Evolutionary conservation across 2,888 invertebrate genomes (phyloP).

Genomic region (Strigamia transsilvanica): DNA sequence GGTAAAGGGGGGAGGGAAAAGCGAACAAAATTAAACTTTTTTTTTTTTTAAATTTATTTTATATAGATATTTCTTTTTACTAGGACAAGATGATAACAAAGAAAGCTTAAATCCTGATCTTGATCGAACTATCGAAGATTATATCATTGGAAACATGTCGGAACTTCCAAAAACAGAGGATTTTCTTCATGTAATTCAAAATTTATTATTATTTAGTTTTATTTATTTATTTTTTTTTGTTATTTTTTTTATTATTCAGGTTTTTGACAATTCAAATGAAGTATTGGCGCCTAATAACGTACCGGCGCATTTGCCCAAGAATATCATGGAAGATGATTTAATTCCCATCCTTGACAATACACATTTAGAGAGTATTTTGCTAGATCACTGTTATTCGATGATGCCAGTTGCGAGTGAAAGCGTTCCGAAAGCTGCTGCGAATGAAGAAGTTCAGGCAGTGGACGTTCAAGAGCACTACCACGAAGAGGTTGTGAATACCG

Average conservation of each 20-base stretch:
- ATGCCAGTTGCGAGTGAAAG: slow-evolving; percentile 29
- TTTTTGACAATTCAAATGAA: slow-evolving; percentile 51
- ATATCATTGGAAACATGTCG: slow-evolving; percentile 53
- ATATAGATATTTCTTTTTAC: background rate
- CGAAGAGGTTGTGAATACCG: slow-evolving; percentile 23
- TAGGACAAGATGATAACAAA: slow-evolving; percentile 51
- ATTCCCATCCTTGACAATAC: slow-evolving; percentile 48
- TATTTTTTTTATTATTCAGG: background rate
- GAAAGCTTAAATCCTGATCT: slow-evolving; percentile 50
- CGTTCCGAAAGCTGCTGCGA: slow-evolving; percentile 35
- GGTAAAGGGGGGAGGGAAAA: slow-evolving; percentile 16
- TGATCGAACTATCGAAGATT: slow-evolving; percentile 54
- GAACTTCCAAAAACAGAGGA: slow-evolving; percentile 55
- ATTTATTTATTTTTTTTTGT: background rate
- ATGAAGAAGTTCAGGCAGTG: slow-evolving; percentile 5
- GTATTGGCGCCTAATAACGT: background rate
- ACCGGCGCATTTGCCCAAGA: slow-evolving; percentile 18
- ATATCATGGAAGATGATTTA: slow-evolving; percentile 53
- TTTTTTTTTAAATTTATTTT: background rate
- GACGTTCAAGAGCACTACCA: slow-evolving; percentile 21
- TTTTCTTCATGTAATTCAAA: slow-evolving; percentile 54
- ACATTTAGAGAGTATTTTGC: slow-evolving; percentile 48
- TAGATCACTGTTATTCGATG: slow-evolving; percentile 53
- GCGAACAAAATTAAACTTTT: background rate
- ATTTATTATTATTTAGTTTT: background rate